Percentiles rank a stretch among this genome's conserved stretches.
Conservation (phyloP, 2,113 vertebrate genomes). For the Australoheros scitulus region DNA sequence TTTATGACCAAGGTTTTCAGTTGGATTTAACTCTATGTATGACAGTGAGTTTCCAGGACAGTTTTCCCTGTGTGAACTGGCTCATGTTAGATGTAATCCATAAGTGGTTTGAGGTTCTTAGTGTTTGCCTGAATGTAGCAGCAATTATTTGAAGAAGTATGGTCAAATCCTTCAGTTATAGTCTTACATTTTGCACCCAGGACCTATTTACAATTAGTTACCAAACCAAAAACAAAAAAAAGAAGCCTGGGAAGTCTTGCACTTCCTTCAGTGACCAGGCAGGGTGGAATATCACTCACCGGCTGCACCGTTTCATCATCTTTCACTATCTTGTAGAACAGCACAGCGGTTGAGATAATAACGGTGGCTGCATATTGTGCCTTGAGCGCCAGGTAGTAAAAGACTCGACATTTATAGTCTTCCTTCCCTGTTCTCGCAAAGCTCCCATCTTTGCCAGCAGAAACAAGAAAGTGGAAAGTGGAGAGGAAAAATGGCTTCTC, state of each 20-base stretch:
- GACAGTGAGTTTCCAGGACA: conserved; percentile 41
- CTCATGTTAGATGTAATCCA: conserved; percentile 35
- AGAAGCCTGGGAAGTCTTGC: neutral
- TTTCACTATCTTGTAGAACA: conserved; percentile 73
- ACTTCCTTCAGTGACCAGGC: conserved; percentile 12
- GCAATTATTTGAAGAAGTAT: conserved; percentile 20
- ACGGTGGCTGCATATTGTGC: conserved; percentile 53
- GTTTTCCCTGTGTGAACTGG: neutral
- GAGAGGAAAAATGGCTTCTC: conserved; percentile 4
- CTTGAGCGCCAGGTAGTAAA: conserved; percentile 73
- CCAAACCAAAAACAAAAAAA: neutral
- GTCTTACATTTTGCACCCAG: neutral
- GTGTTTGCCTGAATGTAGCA: conserved; percentile 19
- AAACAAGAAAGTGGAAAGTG: conserved; percentile 29
- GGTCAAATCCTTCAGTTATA: conserved; percentile 4
- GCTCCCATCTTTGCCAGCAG: conserved; percentile 15
- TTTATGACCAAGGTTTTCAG: neutral
- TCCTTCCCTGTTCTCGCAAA: conserved; percentile 33
- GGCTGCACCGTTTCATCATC: conserved; percentile 58
- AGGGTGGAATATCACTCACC: conserved; percentile 13
- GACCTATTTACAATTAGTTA: conserved; percentile 3
- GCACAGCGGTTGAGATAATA: conserved; percentile 72
- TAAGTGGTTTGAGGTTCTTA: conserved; percentile 8
- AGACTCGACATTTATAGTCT: conserved; percentile 66
- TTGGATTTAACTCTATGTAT: conserved; percentile 22